A percentile compares a stretch with the other conserved stretches of the same genome.
phyloP scores from a whole-genome alignment of 2,888 invertebrate species.

The Lobophora halterata region DNA sequence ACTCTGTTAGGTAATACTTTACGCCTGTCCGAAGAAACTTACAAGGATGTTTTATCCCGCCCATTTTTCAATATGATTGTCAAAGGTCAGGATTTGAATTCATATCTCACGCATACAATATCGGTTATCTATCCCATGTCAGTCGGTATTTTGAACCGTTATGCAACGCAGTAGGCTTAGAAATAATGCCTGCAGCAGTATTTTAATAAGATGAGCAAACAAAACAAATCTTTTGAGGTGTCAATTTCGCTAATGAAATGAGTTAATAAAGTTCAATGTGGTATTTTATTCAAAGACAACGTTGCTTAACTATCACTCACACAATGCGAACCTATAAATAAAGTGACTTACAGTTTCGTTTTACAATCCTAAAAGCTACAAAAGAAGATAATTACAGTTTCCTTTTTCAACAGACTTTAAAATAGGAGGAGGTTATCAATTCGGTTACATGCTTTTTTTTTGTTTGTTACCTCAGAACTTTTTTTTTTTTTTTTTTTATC shows the following conservation, averaged over 20 bases:
- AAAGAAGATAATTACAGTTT: too few species aligned
- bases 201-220: constrained; percentile 9
- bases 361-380: too few species aligned
- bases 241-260: constrained; percentile 14
- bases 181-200: constrained; percentile 9
- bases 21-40: constrained; percentile 19
- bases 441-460: too few species aligned
- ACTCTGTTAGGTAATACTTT: constrained; percentile 22
- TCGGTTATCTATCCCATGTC: constrained; percentile 20
- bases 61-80: constrained; percentile 28
- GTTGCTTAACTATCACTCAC: too few species aligned
- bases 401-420: too few species aligned
- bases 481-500: too few species aligned
- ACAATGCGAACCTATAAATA: too few species aligned
- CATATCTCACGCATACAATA: constrained; percentile 28
- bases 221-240: constrained; percentile 5
- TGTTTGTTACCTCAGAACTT: too few species aligned
- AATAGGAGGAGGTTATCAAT: neutral
- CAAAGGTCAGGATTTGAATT: constrained; percentile 42
- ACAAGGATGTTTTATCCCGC: constrained; percentile 29
- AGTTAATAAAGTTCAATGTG: constrained; percentile 1
- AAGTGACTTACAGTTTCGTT: too few species aligned
- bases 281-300: constrained; percentile 17
- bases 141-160: constrained; percentile 19
- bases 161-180: constrained; percentile 16